These are phyloP conservation scores for Crocallis elinguaria DNA, from an alignment of 2,888 invertebrate genomes.

Conservation along the genomic window DNA sequence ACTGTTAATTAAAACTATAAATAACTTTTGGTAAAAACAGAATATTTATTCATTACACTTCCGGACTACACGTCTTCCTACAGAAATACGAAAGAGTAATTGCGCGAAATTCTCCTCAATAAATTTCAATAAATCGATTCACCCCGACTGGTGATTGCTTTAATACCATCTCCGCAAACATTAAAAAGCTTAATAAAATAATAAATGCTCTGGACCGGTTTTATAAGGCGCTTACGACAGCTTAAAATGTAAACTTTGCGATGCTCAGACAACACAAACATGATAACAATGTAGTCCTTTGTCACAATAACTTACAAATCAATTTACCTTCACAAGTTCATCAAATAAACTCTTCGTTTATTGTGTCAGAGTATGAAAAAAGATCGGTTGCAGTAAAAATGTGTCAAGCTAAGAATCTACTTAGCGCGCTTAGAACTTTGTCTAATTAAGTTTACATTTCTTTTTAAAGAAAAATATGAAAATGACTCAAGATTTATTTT, in stretches of 20 bases:
- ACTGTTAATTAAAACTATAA: too few species aligned
- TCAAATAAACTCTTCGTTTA: too few species aligned
- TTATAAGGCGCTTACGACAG: conserved; percentile 56
- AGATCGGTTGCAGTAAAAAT: too few species aligned
- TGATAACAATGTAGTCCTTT: conserved; percentile 4
- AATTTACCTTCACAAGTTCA: too few species aligned
- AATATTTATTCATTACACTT: neutral
- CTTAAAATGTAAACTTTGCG: conserved; percentile 55
- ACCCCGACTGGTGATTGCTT: conserved; percentile 24
- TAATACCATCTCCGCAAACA: conserved; percentile 43
- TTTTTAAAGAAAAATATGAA: neutral
- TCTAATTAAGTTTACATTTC: neutral
- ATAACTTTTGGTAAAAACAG: too few species aligned
- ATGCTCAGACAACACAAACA: conserved; percentile 31
- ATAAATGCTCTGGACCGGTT: conserved; percentile 58
- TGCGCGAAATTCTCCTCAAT: conserved; percentile 16
- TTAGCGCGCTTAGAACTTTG: too few species aligned
- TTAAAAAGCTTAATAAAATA: conserved; percentile 61
- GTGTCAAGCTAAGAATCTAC: too few species aligned
- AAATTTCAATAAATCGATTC: conserved; percentile 28
- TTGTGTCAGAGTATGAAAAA: too few species aligned
- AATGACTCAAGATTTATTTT: neutral
- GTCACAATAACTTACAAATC: conserved; percentile 3
- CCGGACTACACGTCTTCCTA: neutral
- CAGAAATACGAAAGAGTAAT: conserved; percentile 5